These are phyloP conservation scores for Sitta europaea DNA, from an alignment of 2,113 vertebrate genomes.

Conservation along the genomic window DNA sequence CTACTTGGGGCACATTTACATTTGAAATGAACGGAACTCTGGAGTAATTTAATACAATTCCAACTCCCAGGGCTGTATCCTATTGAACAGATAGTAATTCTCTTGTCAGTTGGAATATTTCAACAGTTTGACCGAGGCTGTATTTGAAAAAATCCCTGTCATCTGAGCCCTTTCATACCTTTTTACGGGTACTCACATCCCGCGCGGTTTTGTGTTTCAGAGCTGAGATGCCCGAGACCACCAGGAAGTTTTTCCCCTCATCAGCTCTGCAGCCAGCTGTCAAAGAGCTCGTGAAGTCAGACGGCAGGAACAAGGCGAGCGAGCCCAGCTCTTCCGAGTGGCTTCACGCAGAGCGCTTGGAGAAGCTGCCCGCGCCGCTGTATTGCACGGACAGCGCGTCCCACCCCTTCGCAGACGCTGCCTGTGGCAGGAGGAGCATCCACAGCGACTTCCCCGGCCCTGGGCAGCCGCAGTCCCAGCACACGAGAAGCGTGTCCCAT, in stretches of 20 bases:
- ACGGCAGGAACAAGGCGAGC: constrained; percentile 12
- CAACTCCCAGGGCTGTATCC: neutral
- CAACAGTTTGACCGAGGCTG: neutral
- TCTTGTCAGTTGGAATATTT: neutral
- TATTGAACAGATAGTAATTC: neutral
- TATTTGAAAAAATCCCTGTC: neutral
- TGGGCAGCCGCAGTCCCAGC: neutral
- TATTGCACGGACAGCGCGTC: neutral
- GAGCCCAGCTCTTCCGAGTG: constrained; percentile 14
- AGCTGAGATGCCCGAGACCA: constrained; percentile 40
- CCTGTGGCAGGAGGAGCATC: constrained; percentile 10
- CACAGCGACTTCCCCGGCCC: neutral
- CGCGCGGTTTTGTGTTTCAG: constrained; percentile 32
- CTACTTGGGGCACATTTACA: neutral
- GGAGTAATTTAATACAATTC: neutral
- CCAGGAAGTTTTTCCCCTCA: constrained; percentile 18
- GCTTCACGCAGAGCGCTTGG: constrained; percentile 29
- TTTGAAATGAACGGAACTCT: neutral
- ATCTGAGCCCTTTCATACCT: neutral
- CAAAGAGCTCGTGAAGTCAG: constrained; percentile 38
- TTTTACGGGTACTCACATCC: neutral
- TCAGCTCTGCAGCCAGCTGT: constrained; percentile 22
- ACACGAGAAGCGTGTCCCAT: neutral
- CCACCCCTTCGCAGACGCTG: neutral
- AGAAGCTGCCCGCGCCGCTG: neutral